Percentiles rank a stretch among this genome's conserved stretches.
These are phyloP conservation scores for Semaprochilodus insignis DNA, from an alignment of 2,797 vertebrate genomes.

Conservation along the genomic window DNA sequence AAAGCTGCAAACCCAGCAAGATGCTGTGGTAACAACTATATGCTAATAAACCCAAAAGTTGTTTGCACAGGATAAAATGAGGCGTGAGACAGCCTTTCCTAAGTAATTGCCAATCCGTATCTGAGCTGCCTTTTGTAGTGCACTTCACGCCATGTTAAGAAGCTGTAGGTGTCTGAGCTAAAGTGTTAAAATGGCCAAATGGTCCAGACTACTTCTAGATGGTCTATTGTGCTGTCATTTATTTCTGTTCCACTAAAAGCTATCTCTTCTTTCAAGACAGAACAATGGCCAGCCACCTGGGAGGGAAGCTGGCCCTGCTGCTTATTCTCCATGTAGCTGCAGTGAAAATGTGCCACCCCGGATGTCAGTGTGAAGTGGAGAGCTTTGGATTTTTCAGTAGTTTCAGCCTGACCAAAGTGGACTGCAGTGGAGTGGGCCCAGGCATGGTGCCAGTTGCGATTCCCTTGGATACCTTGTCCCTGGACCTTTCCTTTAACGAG, in stretches of 20 bases:
- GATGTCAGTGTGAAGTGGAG: constrained; percentile 91
- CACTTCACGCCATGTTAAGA: neutral
- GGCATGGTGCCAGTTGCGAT: constrained; percentile 84
- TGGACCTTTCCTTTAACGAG: constrained; percentile 91
- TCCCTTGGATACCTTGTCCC: constrained; percentile 89
- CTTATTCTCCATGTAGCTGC: constrained; percentile 67
- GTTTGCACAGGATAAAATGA: neutral
- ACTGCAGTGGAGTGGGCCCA: constrained; percentile 87
- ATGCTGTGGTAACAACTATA: neutral
- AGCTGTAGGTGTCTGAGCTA: neutral
- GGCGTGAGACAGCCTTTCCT: neutral
- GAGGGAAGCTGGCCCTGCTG: constrained; percentile 74
- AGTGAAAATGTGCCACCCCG: constrained; percentile 85
- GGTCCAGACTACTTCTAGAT: neutral
- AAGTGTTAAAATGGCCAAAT: neutral
- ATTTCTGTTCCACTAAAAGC: neutral
- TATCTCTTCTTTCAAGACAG: neutral
- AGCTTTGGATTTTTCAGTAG: constrained; percentile 94
- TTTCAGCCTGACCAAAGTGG: constrained; percentile 93
- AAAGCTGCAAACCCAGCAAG: neutral
- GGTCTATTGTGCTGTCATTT: neutral
- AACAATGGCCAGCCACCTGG: constrained; percentile 8
- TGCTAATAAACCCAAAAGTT: neutral
- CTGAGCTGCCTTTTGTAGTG: neutral
- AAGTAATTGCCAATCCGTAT: neutral